Percentiles rank a stretch among this genome's conserved stretches.
These are phyloP conservation scores for Tolmerus cingulatus DNA, from an alignment of 2,888 invertebrate genomes.

Conservation along the genomic window DNA sequence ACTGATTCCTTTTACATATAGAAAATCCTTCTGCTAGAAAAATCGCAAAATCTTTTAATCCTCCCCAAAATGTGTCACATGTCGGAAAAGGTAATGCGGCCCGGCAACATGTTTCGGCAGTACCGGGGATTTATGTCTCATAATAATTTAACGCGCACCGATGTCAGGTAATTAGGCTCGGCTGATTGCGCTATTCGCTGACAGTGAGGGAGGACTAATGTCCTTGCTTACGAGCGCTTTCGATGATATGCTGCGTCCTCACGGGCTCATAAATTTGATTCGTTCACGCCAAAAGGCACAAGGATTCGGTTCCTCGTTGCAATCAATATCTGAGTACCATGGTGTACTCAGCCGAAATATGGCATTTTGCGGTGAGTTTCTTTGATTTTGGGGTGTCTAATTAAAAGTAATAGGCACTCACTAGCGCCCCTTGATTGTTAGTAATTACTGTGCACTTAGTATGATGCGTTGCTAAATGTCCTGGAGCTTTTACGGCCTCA, in stretches of 20 bases:
- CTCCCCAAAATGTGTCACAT: background rate
- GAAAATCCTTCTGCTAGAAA: background rate
- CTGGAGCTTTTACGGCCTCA: too few species aligned
- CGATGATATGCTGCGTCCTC: background rate
- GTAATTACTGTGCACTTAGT: background rate
- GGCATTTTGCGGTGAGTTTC: background rate
- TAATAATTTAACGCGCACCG: background rate
- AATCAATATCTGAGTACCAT: background rate
- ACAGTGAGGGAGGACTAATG: background rate
- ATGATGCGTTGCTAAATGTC: background rate
- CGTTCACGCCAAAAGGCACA: background rate
- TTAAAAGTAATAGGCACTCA: background rate
- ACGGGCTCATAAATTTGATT: background rate
- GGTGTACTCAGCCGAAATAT: background rate
- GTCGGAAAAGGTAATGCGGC: background rate
- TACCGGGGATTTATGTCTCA: background rate
- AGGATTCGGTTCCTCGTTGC: background rate
- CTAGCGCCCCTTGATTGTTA: background rate
- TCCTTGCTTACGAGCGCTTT: background rate
- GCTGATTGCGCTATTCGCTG: background rate
- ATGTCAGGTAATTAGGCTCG: background rate
- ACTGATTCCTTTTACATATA: background rate
- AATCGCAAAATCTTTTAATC: background rate
- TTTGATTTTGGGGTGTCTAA: background rate
- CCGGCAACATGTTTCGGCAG: background rate